phyloP scores from a whole-genome alignment of 1,140 invertebrate species.

The Eufriesea mexicana region DNA sequence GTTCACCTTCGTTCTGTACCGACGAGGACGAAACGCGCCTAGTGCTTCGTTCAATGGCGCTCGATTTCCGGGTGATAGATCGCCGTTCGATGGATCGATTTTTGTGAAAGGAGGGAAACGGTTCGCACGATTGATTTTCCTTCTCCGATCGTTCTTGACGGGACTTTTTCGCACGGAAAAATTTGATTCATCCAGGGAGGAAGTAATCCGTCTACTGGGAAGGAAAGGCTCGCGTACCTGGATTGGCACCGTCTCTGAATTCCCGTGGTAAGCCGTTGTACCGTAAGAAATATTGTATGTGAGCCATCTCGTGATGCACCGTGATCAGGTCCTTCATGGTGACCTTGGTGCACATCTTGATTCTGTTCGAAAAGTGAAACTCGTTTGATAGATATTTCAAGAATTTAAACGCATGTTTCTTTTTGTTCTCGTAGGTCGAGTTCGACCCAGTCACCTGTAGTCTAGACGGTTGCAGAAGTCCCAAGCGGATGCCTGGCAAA shows the following conservation, averaged over 20 bases:
- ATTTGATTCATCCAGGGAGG: no score
- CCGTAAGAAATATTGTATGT: constrained; percentile 94
- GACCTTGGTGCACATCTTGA: constrained; percentile 97
- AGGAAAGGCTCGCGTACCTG: constrained; percentile 83
- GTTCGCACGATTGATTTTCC: background rate
- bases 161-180: no score
- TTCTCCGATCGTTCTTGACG: no score
- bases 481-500: constrained; percentile 95
- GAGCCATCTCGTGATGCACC: constrained; percentile 96
- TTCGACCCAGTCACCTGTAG: constrained; percentile 83
- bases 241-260: constrained; percentile 95
- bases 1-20: background rate
- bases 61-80: background rate
- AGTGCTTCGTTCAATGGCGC: background rate
- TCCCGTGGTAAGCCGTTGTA: constrained; percentile 93
- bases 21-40: background rate
- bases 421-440: background rate
- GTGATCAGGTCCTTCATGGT: constrained; percentile 94
- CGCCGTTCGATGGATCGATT: background rate
- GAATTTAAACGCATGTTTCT: background rate
- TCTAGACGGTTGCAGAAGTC: constrained; percentile 95
- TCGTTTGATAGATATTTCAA: background rate
- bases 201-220: background rate
- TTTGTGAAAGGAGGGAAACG: background rate
- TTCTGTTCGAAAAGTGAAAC: constrained; percentile 83